phyloP scores from a whole-genome alignment of 2,888 invertebrate genomes.

The Drosophila kanekoi region DNA sequence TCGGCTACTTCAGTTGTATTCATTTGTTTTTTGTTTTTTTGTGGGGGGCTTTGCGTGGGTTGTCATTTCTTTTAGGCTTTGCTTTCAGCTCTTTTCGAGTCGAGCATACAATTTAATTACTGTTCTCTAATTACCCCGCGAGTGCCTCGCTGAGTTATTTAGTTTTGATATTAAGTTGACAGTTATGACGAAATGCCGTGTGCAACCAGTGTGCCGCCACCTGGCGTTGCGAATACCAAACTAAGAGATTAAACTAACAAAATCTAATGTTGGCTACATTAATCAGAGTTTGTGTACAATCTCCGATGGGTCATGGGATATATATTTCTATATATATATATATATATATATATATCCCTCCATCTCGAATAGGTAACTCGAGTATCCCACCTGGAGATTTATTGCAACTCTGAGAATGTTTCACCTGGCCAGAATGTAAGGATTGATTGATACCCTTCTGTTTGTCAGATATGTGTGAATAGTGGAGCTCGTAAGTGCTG shows the following conservation, averaged over 20 bases:
- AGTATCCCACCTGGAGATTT: no score
- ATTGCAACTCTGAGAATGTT: no score
- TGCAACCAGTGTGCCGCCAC: conserved; percentile 22
- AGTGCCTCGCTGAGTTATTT: conserved; percentile 73
- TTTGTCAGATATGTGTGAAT: no score
- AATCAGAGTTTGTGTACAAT: background rate
- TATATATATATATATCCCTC: no score
- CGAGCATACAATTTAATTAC: conserved; percentile 67
- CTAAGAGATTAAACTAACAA: conserved; percentile 1
- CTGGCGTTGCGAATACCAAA: conserved; percentile 4
- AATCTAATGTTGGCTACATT: background rate
- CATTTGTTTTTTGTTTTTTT: conserved; percentile 10
- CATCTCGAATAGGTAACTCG: no score
- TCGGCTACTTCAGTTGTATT: conserved; percentile 35
- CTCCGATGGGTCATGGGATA: background rate
- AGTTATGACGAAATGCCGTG: conserved; percentile 68
- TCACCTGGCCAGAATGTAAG: no score
- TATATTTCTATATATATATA: no score
- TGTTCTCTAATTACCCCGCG: conserved; percentile 61
- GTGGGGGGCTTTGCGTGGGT: conserved; percentile 35
- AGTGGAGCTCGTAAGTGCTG: no score
- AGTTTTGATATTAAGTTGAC: conserved; percentile 74
- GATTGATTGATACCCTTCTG: no score
- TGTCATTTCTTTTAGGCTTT: conserved; percentile 45
- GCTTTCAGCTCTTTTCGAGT: conserved; percentile 22